Base-by-base conservation (phyloP, 2,888 invertebrate species). In the Drosophila melanocephala region DNA sequence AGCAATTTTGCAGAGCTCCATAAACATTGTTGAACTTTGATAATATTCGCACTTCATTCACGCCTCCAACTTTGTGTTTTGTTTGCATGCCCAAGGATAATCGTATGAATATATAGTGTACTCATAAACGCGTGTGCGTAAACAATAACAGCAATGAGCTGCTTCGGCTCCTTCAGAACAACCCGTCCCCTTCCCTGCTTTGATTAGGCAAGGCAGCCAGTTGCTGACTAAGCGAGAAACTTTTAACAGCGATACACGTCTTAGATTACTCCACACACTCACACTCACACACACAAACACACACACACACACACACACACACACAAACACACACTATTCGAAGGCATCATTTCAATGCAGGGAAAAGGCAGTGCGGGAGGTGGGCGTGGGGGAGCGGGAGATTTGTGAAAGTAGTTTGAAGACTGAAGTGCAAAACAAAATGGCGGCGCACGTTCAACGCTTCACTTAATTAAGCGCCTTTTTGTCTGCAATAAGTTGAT, bases 391-490 rank as follows among this genome's bases (percentile, higher is more conserved):
- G 44, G 14, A 3, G 19, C 52, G 19, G 37, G 4, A 5, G n/a
- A 9, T 26, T 22, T 37, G 33, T 6, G 33, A 22, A 32, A 26
- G 26, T 56, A 51, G 37, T 56, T 50, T 30, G 47, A 53, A 37
- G 57, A 26, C 9, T 53, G 35, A 12, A 28, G 35, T 12, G 16
- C 28, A 37, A 50, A 79, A 72, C 69, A 81, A 84, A 83, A 82
- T 84, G 82, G 82, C 80, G 73, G 77, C 68, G 81, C 87, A 82
- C 84, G 84, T 85, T 84, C 79, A 68, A 63, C 80, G 84, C 86
- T 81, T 87, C 87, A 86, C 84, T 88, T 87, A 87, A 87, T 87
- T 87, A 87, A 88, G 88, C 84, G 84, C 87, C 87, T 81, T 79
- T 84, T 87, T 87, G 87, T 85, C 87, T 84, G 81, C 79, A 81